These are phyloP conservation scores for Chondrosia reniformis DNA, from an alignment of 37 sponge, comb jelly and placozoan species.

Conservation along the genomic window DNA sequence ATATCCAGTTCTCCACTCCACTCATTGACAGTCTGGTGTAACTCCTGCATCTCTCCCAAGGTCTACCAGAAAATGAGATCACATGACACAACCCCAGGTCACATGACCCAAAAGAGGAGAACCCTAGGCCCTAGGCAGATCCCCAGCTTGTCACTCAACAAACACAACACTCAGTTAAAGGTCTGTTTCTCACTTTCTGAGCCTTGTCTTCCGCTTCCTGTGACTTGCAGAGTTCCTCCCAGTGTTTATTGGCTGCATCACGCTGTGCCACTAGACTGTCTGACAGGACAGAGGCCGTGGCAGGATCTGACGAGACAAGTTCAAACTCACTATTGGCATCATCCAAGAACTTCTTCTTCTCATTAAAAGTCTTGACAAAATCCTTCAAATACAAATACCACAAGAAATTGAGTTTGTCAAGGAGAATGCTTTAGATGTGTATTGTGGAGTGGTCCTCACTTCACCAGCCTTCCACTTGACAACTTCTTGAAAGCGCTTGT, in stretches of 20 bases:
- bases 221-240: constrained; percentile 20
- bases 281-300: background rate
- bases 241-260: constrained; percentile 13
- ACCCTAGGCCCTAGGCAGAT: background rate
- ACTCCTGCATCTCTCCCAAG: background rate
- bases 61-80: background rate
- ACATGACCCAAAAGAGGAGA: background rate
- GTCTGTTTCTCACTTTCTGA: background rate
- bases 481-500: constrained; percentile 6
- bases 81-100: too few relatives aligned
- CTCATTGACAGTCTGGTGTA: background rate
- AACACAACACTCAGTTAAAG: background rate
- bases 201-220: constrained; percentile 12
- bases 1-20: background rate
- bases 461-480: background rate
- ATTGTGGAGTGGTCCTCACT: background rate
- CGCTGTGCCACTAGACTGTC: background rate
- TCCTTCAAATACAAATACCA: background rate
- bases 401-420: too few relatives aligned
- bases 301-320: background rate
- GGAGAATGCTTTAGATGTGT: too few relatives aligned
- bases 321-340: background rate
- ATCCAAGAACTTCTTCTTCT: constrained; percentile 16
- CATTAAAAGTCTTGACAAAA: background rate
- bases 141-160: background rate